Evolutionary conservation across 2,113 vertebrate species (phyloP), one percentile per base, ranked within the genome.

Genomic region (Pristiophorus japonicus): DNA sequence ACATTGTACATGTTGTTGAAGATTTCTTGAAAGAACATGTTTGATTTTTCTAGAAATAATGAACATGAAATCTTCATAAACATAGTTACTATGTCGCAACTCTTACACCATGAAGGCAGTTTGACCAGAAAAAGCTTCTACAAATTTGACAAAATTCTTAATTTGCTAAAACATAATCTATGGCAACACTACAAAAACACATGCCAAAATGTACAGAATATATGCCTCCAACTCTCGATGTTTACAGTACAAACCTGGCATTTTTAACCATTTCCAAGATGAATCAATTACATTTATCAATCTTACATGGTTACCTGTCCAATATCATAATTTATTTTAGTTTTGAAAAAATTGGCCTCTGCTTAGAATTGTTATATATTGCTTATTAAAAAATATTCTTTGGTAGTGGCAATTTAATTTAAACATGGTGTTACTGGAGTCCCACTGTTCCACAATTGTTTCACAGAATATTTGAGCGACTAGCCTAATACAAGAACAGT

Each of bases 181-280:
- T 34, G 93, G 27, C 65, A 94, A 51, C 24, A 94, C 93, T 67
- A 30, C 18, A 94, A 67, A 92, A 67, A 67, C 7, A 67, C 22
- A 47, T 94, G 92, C 93, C 65, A 94, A 94, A 94, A 94, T 73
- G 66, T 94, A 94, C 93, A 94, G 51, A 62, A 34, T 70, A 94
- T 34, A 94, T 66, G 65, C 65, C n/a, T 94, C 45, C 65, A 94
- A 47, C 92, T 67, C 2, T 30, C 42, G 92, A 70, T 30, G 65
- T 62, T 70, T 70, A 70, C 42, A 94, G 93, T 94, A 70, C 65
- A 94, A 51, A 47, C 65, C 47, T 94, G 93, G 93, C 66, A 94
- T n/a, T 94, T 70, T 94, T 94, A 94, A 94, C 93, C 93, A 94
- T 70, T 94, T 94, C 45, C 11, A 94, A 94, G 93, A 70, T 70